Evolutionary conservation across 2,113 vertebrate species (phyloP).

Genomic region (Vombatus ursinus): DNA sequence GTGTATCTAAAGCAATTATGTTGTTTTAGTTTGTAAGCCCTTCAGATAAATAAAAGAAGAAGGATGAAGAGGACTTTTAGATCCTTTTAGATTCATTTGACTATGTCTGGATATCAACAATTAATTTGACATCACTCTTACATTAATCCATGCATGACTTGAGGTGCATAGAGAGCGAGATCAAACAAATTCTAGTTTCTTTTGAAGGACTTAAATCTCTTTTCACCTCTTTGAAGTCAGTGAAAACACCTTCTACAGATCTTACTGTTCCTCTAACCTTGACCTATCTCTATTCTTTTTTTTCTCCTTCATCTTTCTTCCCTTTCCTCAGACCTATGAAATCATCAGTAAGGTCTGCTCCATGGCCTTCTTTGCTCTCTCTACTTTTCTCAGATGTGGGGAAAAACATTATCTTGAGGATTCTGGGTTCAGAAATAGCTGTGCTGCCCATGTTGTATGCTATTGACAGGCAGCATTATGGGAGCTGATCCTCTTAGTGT

Average conservation of each 20-base stretch:
- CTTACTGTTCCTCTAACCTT: background rate
- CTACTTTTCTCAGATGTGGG: background rate
- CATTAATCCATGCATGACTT: background rate
- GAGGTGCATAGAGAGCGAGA: background rate
- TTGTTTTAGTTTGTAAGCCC: background rate
- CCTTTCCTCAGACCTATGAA: background rate
- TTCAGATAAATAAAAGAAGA: background rate
- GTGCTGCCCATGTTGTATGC: background rate
- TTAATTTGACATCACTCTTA: background rate
- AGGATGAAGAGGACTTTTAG: background rate
- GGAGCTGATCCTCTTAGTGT: background rate
- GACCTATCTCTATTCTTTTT: background rate
- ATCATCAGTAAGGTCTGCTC: background rate
- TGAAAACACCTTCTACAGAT: background rate
- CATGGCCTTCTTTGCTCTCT: background rate
- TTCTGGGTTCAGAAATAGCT: background rate
- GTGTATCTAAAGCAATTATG: background rate
- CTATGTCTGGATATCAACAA: background rate
- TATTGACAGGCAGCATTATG: background rate
- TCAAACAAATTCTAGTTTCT: background rate
- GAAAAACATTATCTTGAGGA: background rate
- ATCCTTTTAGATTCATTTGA: background rate
- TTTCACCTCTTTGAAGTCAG: background rate
- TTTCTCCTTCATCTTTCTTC: background rate
- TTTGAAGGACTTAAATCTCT: slow-evolving; percentile 4